Conservation (phyloP, 2,888 invertebrate genomes). For the Scaptodrosophila latifasciaeformis region DNA sequence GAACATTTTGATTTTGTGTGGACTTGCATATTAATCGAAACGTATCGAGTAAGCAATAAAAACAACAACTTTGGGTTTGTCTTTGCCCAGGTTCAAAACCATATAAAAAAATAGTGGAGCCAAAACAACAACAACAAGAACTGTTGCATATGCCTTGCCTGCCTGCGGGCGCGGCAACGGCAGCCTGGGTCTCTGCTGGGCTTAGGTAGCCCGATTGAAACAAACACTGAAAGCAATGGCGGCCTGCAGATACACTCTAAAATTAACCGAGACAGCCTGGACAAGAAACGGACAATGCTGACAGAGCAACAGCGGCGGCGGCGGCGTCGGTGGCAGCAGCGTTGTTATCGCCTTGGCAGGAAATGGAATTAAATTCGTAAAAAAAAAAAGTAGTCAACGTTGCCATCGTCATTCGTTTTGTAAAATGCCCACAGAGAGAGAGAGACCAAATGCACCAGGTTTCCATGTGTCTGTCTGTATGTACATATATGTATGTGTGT, state of each 20-base stretch:
- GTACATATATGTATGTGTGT: slow-evolving; percentile 6
- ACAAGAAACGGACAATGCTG: too few relatives aligned
- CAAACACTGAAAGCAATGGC: slow-evolving; percentile 45
- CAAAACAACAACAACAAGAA: too few relatives aligned
- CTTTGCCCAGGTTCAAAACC: slow-evolving; percentile 2
- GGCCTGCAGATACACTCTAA: slow-evolving; percentile 35
- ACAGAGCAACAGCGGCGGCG: slow-evolving; percentile 28
- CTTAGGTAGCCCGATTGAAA: slow-evolving; percentile 10
- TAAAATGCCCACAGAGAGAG: neutral
- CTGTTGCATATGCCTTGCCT: neutral
- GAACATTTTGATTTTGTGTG: slow-evolving; percentile 13
- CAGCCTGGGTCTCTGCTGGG: slow-evolving; percentile 11
- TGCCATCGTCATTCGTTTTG: neutral
- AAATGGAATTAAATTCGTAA: slow-evolving; percentile 71
- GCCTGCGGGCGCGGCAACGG: slow-evolving; percentile 21
- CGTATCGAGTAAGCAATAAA: slow-evolving; percentile 25
- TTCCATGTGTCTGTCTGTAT: slow-evolving; percentile 3
- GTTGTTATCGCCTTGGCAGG: slow-evolving; percentile 70
- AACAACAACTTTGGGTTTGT: neutral
- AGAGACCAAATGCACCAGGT: neutral
- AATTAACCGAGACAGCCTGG: too few relatives aligned
- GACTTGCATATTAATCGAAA: slow-evolving; percentile 59
- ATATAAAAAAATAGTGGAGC: too few relatives aligned
- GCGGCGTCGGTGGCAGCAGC: slow-evolving; percentile 26
- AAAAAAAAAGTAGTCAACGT: slow-evolving; percentile 32